phyloP scores from a whole-genome alignment of 2,888 invertebrate genomes.

The Leptogaster cylindrica region DNA sequence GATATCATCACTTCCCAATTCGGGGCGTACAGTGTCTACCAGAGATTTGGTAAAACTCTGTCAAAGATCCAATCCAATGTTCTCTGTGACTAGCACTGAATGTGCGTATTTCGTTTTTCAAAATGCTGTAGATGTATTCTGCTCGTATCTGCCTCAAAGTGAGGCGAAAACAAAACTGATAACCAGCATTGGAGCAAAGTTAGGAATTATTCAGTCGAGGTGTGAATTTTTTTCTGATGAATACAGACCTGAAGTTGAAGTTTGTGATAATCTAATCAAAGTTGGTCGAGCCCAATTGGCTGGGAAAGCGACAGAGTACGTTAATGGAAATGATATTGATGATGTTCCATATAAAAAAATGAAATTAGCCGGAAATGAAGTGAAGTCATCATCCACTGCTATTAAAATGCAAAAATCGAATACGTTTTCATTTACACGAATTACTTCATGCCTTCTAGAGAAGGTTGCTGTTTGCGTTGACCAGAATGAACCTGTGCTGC shows the following conservation, averaged over 20 bases:
- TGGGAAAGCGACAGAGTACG: too few relatives aligned
- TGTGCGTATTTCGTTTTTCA: conserved; percentile 68
- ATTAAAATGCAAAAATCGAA: conserved; percentile 61
- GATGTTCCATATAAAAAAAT: conserved; percentile 51
- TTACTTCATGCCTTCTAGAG: conserved; percentile 83
- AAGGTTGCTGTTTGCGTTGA: conserved; percentile 83
- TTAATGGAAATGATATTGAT: too few relatives aligned
- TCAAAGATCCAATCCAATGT: conserved; percentile 74
- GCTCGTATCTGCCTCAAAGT: conserved; percentile 74
- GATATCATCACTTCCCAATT: conserved; percentile 52
- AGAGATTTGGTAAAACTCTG: conserved; percentile 95
- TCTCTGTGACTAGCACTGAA: conserved; percentile 71
- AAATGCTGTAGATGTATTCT: conserved; percentile 92
- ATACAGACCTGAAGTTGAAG: conserved; percentile 77
- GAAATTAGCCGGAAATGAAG: conserved; percentile 51
- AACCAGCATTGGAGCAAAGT: conserved; percentile 75
- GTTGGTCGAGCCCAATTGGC: conserved; percentile 73
- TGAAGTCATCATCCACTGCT: conserved; percentile 46
- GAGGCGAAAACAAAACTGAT: conserved; percentile 72
- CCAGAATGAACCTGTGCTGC: conserved; percentile 85
- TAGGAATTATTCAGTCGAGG: conserved; percentile 82
- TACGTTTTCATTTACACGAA: conserved; percentile 83
- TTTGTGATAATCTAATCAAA: conserved; percentile 65
- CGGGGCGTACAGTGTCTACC: conserved; percentile 74
- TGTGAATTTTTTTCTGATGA: conserved; percentile 80